Evolutionary conservation across 2,113 vertebrate species (phyloP), one percentile per base, ranked within the genome.

Genomic region (Sceloporus undulatus): DNA sequence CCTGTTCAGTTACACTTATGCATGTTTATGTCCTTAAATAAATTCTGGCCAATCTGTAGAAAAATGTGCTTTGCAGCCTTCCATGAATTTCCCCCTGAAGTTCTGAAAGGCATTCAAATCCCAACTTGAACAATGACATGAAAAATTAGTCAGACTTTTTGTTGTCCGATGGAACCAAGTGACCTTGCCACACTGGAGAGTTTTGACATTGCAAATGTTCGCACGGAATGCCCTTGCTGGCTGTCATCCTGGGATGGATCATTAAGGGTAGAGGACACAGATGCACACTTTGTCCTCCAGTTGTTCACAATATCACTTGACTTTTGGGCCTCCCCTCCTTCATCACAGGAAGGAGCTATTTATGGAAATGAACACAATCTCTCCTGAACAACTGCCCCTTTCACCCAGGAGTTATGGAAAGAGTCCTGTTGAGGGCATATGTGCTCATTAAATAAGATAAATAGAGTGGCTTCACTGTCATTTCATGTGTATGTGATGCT

Each of bases 301-400:
- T 75, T 90, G 1, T 91, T 88, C 92, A 88, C 91, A 34, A 80
- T 34, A 93, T 85, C 90, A 92, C 85, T 91, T 27, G 77, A 21
- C 23, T 79, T 19, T 68, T 65, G 42, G 42, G 9, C 48, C 52
- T 42, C 5, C 90, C 13, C 56, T 94, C 84, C 90, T 76, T 91
- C 91, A 93, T 91, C 79, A 91, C 88, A 89, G 92, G 91, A 92
- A 92, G 80, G 90, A 92, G 90, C 90, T 95, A 93, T 95, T 95
- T 96, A 87, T 95, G 95, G 93, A 91, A 92, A 93, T 86, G 91
- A 92, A 84, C 92, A 94, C 91, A 92, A 90, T 94, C 94, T 95
- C 92, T 91, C 95, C 94, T 93, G 94, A 80, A 59, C 10, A 65
- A 93, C 86, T 91, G 89, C 90, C 93, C 91, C 91, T 94, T 91